Evolutionary conservation across 2,113 vertebrate genomes (phyloP).

Genomic region (Vulpes ferrilata): DNA sequence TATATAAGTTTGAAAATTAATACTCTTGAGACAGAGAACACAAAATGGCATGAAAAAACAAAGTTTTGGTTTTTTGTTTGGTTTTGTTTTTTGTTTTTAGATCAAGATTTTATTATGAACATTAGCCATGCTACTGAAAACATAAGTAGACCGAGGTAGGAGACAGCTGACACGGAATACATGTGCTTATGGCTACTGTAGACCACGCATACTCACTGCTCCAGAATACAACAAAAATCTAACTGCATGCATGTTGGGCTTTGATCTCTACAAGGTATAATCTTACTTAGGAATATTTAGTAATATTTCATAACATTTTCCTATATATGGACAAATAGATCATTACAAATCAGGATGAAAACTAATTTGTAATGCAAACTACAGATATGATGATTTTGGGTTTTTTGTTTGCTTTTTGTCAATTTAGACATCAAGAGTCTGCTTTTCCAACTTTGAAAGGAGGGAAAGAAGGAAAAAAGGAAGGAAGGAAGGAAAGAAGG

Average conservation of each 20-base stretch:
- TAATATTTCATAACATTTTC: too few relatives aligned
- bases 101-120: too few relatives aligned
- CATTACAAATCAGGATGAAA: too few relatives aligned
- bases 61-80: neutral
- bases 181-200: too few relatives aligned
- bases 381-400: neutral
- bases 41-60: neutral
- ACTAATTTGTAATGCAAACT: neutral
- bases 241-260: too few relatives aligned
- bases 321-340: neutral
- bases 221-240: too few relatives aligned
- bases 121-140: too few relatives aligned
- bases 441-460: neutral
- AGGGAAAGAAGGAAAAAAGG: rapidly evolving
- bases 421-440: neutral
- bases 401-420: neutral
- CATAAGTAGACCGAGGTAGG: too few relatives aligned
- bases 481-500: neutral
- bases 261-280: too few relatives aligned
- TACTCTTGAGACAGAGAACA: neutral
- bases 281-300: too few relatives aligned
- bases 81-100: neutral
- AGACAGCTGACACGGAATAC: too few relatives aligned
- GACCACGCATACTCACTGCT: too few relatives aligned
- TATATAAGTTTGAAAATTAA: neutral